Percentiles rank a stretch among this genome's conserved stretches.
Conservation (phyloP, 2,113 vertebrate genomes). For the Oostethus manadensis region DNA sequence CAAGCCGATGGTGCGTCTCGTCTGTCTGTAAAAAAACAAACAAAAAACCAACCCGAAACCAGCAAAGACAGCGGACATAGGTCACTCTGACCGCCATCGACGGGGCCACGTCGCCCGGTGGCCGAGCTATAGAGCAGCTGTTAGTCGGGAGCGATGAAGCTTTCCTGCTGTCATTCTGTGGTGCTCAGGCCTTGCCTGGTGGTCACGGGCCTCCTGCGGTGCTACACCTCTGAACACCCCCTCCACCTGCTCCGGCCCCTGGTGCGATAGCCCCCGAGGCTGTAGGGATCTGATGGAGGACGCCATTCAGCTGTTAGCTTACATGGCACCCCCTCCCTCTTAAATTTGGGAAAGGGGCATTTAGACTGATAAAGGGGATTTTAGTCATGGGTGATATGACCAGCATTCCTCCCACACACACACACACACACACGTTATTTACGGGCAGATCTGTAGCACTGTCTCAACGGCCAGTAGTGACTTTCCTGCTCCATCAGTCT, state of each 20-base stretch:
- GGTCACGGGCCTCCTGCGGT: slow-evolving; percentile 54
- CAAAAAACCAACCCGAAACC: slow-evolving; percentile 69
- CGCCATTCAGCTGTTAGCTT: slow-evolving; percentile 13
- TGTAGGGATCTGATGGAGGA: neutral
- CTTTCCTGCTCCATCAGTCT: slow-evolving; percentile 79
- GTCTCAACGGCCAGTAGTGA: slow-evolving; percentile 87
- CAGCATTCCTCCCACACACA: slow-evolving; percentile 72
- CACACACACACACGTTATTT: slow-evolving; percentile 27
- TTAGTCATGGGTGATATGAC: slow-evolving; percentile 56
- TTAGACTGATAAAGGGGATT: slow-evolving; percentile 44
- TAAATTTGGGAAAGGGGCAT: slow-evolving; percentile 32
- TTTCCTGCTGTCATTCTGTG: slow-evolving; percentile 56
- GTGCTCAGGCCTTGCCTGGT: slow-evolving; percentile 57
- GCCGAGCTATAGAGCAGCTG: slow-evolving; percentile 23
- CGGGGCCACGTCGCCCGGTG: slow-evolving; percentile 3
- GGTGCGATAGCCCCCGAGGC: slow-evolving; percentile 26
- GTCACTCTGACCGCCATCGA: slow-evolving; percentile 15
- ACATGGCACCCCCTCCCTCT: slow-evolving; percentile 19
- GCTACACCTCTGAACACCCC: slow-evolving; percentile 52
- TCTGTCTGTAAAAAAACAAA: too few relatives aligned
- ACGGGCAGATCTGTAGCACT: slow-evolving; percentile 84
- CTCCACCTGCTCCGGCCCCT: slow-evolving; percentile 41
- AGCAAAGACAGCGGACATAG: slow-evolving; percentile 67
- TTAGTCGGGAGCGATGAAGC: slow-evolving; percentile 13
- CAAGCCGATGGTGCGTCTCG: slow-evolving; percentile 32